Evolutionary conservation across 2,113 vertebrate species (phyloP).

Genomic region (Barnardius zonarius): DNA sequence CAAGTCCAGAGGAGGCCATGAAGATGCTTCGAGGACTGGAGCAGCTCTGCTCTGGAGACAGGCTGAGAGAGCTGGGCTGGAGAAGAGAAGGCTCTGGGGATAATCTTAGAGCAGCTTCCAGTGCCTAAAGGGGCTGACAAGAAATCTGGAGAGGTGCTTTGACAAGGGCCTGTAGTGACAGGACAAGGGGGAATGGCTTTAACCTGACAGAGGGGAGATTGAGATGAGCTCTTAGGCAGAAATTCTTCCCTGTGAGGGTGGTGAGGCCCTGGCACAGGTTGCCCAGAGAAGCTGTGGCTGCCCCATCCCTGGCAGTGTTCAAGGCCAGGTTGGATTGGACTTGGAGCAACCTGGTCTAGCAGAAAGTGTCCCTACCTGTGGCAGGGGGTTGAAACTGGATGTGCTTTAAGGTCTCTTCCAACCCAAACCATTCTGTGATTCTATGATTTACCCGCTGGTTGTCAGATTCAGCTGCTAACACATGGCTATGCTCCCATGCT

Average conservation of each 20-base stretch:
- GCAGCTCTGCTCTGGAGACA: neutral
- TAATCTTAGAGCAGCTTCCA: neutral
- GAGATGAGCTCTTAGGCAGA: neutral
- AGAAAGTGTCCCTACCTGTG: neutral
- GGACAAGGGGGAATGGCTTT: neutral
- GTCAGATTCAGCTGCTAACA: neutral
- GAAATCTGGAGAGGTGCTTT: neutral
- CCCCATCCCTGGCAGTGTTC: neutral
- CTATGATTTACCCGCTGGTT: neutral
- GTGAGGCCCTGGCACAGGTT: neutral
- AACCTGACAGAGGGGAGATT: neutral
- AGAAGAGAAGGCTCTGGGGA: neutral
- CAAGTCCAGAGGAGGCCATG: neutral
- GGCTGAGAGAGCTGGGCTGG: neutral
- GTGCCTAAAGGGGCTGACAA: neutral
- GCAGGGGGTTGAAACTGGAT: neutral
- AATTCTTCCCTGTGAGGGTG: neutral
- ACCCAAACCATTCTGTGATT: neutral
- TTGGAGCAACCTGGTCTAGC: neutral
- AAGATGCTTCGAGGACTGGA: neutral
- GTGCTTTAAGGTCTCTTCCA: neutral
- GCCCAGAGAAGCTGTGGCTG: neutral
- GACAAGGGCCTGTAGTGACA: neutral
- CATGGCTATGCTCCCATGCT: rapidly evolving
- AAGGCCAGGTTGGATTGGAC: neutral